Evolutionary conservation across 2,888 invertebrate genomes (phyloP).

Genomic region (Drosophila monieri): DNA sequence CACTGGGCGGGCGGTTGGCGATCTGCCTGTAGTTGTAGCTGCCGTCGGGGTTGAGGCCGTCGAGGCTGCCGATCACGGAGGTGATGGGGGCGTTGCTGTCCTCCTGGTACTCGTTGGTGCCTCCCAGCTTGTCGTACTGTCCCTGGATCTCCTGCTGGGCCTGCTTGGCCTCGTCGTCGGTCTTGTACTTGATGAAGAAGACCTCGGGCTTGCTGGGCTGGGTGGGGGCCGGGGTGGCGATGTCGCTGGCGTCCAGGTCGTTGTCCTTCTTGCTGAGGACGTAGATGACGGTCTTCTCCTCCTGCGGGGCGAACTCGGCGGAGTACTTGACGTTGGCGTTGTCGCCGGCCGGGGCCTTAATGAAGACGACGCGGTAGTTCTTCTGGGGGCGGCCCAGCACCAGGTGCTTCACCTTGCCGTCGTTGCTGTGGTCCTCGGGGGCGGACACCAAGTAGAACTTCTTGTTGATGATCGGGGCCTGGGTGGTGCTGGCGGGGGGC

Average conservation of each 20-base stretch:
- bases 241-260: slow-evolving; percentile 77
- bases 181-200: slow-evolving; percentile 84
- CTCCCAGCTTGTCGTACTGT: slow-evolving; percentile 81
- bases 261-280: slow-evolving; percentile 83
- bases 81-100: slow-evolving; percentile 78
- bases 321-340: slow-evolving; percentile 78
- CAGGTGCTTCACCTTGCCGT: slow-evolving; percentile 78
- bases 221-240: slow-evolving; percentile 82
- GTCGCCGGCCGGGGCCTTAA: slow-evolving; percentile 81
- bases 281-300: slow-evolving; percentile 84
- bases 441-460: slow-evolving; percentile 83
- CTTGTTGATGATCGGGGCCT: slow-evolving; percentile 81
- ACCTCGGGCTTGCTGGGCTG: slow-evolving; percentile 83
- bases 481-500: slow-evolving; percentile 73
- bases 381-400: slow-evolving; percentile 82
- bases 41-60: slow-evolving; percentile 79
- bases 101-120: slow-evolving; percentile 79
- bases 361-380: slow-evolving; percentile 83
- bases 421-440: slow-evolving; percentile 81
- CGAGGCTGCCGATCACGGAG: slow-evolving; percentile 80
- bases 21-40: slow-evolving; percentile 79
- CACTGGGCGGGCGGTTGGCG: slow-evolving; percentile 55
- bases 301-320: slow-evolving; percentile 82
- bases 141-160: slow-evolving; percentile 83
- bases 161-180: slow-evolving; percentile 82